Conservation (phyloP, 2,888 invertebrate species). For the Adineta ricciae region DNA sequence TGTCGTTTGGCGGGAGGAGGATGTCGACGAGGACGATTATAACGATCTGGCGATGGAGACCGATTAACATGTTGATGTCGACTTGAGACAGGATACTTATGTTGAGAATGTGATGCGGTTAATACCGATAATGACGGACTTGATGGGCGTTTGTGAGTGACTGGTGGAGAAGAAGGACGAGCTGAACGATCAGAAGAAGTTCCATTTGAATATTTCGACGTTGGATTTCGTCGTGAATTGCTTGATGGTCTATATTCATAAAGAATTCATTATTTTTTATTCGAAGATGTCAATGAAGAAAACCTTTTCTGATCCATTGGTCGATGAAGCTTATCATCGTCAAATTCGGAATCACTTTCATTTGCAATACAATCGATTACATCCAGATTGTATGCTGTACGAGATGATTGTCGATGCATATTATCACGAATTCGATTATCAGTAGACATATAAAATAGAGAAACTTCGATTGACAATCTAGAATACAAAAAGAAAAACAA, state of each 20-base stretch:
- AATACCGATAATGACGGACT: neutral
- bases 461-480: neutral
- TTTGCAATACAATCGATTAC: neutral
- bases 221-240: neutral
- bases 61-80: neutral
- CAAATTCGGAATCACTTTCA: neutral
- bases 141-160: neutral
- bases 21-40: neutral
- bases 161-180: neutral
- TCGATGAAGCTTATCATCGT: neutral
- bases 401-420: neutral
- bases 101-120: neutral
- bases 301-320: neutral
- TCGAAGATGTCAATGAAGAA: neutral
- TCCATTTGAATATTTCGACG: neutral
- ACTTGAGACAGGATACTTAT: neutral
- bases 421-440: neutral
- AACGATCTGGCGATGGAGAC: neutral
- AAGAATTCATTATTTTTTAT: neutral
- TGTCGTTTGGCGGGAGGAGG: neutral
- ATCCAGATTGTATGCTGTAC: neutral
- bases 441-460: neutral
- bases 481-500: neutral
- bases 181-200: neutral
- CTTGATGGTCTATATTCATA: neutral